Base-by-base conservation (phyloP, 2,888 invertebrate species). In the Dicyrtomina minuta region DNA sequence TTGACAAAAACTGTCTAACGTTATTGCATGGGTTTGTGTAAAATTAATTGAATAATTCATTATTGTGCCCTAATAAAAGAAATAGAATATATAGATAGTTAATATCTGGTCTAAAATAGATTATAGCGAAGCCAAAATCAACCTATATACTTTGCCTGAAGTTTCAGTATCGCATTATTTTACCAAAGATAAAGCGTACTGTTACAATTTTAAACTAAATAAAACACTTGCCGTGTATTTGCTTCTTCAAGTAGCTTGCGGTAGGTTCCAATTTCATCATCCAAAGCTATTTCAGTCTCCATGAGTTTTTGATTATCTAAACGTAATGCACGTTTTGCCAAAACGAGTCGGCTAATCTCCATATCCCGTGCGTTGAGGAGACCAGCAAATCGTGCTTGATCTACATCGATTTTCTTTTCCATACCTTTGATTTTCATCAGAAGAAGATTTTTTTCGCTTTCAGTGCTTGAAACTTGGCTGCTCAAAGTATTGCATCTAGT, bases 301-400 rank as follows among this genome's bases (percentile, higher is more conserved):
- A 97, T 92, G 73, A 99, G 87, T 80, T 96, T 95, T 82, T 95
- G 93, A 83, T 97, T 98, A 82, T 99, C 98, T 80, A 90, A 88
- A 79, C 96, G 84, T 81, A 96, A 93, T 17, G 94, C 93, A 41
- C 87, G 86, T 80, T 96, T 95, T 74, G 93, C 84, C 0, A 87
- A 81, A 1, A 89, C 88, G 74, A 93, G 83, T 17, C 53, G 33
- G 22, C 75, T 74, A 27, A 76, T 76, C 27, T 71, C 70, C n/a
- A 20, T 68, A 56, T 76, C 76, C 17, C 77, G 51, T 3, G 74
- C 75, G 12, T 65, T 62, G 12, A 77, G 53, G 64, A 77, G 67
- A 60, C 68, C 68, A 5, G 89, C 87, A 82, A 92, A 90, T 3
- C 90, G 88, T 0, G 88, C 87, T 71, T 92, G 88, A 80, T 95